Percentiles rank a stretch among this genome's conserved stretches.
These are phyloP conservation scores for Psittacula echo DNA, from an alignment of 2,797 vertebrate species.

Conservation along the genomic window DNA sequence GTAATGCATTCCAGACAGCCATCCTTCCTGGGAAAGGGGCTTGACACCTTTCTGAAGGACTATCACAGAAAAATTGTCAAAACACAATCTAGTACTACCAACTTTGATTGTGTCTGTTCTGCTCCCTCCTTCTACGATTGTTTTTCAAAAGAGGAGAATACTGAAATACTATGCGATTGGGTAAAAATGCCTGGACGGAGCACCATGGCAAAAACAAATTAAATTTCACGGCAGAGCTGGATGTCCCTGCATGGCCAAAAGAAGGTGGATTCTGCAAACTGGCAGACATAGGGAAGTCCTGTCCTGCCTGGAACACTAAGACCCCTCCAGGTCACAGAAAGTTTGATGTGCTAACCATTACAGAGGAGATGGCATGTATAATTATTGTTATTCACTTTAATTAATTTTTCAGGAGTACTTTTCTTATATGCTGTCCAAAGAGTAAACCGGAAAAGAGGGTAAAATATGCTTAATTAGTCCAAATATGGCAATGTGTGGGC, in stretches of 20 bases:
- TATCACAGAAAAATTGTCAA: constrained; percentile 10
- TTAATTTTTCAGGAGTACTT: neutral
- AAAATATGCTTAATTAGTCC: neutral
- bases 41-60: neutral
- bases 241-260: neutral
- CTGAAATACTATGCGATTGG: neutral
- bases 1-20: constrained; percentile 10
- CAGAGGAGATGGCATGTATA: neutral
- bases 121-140: neutral
- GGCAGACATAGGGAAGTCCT: neutral
- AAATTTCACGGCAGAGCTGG: neutral
- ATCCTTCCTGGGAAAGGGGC: neutral
- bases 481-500: neutral
- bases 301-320: neutral
- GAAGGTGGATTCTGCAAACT: neutral
- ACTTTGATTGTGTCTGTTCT: neutral
- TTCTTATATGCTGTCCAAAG: neutral
- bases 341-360: neutral
- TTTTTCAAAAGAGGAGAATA: neutral
- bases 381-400: neutral
- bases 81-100: neutral
- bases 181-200: neutral
- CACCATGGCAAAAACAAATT: neutral
- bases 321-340: neutral
- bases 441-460: neutral